Base-by-base conservation (phyloP, 2,888 invertebrate species). In the Leuctra nigra region DNA sequence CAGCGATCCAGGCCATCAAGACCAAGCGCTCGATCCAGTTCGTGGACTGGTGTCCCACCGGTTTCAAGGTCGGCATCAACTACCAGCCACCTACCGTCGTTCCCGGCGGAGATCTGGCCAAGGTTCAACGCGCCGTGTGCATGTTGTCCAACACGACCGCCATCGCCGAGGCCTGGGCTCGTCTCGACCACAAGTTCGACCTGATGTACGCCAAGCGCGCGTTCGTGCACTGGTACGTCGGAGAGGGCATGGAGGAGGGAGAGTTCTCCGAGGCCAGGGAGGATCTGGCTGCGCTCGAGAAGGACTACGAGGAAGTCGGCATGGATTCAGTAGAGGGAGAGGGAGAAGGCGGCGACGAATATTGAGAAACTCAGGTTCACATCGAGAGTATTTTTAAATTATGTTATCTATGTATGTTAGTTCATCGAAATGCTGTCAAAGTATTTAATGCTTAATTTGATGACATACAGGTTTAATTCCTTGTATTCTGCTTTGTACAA, bases 111-210 rank as follows among this genome's bases (percentile, higher is more conserved):
- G 74, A 74, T 64, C 62, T 74, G 62, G 77, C 79, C 59, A 77
- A 77, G 67, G 77, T 78, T 6, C 76, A 77, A 62, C 71, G 81
- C 56, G 79, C 80, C 39, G 78, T 82, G 35, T 82, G 81, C 72
- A 80, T 80, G 79, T 71, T 81, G 62, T 76, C 77, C 68, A 95
- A 95, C 74, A 94, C 93, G 4, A 95, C 92, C 16, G 91, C 92
- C 64, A 91, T 93, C 67, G 85, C 87, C 13, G 86, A 90, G 67
- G 92, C 92, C 52, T 94, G 92, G 87, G 84, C 83, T 58, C 79
- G 86, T 54, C 73, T 94, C 16, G 79, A 81, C 67, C 78, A 79
- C 69, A 82, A 81, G 68, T 78, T 80, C 65, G 80, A 82, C 66
- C 69, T 81, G 59, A 80, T 81, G 77, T 82, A 80, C 66, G 75